Base-by-base conservation (phyloP, 1,140 invertebrate genomes). In the Ceratina australensis region DNA sequence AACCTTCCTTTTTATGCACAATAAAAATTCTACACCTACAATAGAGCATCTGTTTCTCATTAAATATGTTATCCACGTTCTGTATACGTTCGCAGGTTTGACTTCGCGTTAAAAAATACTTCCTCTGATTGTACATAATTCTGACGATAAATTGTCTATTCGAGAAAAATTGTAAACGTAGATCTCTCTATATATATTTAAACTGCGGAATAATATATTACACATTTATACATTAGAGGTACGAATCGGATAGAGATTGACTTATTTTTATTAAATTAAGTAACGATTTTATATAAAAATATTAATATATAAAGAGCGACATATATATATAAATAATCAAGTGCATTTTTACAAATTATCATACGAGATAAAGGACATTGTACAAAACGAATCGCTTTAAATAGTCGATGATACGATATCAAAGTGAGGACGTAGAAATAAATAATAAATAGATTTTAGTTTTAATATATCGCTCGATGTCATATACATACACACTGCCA, bases 321-420 rank as follows among this genome's bases (percentile, higher is more conserved):
- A 92, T 92, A 92, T 91, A 92, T 92, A 89, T 84, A 92, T 92
- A 92, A 92, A 92, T 92, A 92, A 90, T 89, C 87, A 82, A 89
- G 86, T 88, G 89, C n/a, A n/a, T 91, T 69, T 91, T 91, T 91
- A 91, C 90, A 91, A 89, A 75, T 89, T 87, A 88, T 85, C 84
- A 78, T 87, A 79, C 47, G 85, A 84, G 88, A 86, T 81, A 42
- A 42, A 42, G 83, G 78, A 83, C 81, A 90, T 89, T 90, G 88
- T 91, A 90, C 88, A 90, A 90, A 88, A 87, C 80, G 84, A 87
- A 85, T 89, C 22, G 50, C 78, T 83, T 90, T 89, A 89, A 90
- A 90, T 90, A 91, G 78, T 88, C 63, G 69, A 42, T 42, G 33
- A 42, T 42, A 42, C 68, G 78, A 83, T 88, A 89, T 83, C 59